These are phyloP conservation scores for Zelleria hepariella DNA, from an alignment of 2,888 invertebrate genomes.

Conservation along the genomic window DNA sequence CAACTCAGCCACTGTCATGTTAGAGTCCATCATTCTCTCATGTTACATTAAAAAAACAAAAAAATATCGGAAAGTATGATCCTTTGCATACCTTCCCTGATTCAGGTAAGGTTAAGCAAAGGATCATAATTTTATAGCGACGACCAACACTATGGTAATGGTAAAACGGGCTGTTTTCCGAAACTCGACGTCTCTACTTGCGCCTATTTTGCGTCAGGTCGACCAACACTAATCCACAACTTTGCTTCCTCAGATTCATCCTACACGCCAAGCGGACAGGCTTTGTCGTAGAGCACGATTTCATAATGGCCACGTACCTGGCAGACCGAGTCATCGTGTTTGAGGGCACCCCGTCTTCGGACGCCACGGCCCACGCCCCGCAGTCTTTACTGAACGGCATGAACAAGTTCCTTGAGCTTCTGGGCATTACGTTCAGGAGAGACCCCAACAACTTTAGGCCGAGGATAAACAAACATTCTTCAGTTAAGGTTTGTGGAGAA, in stretches of 20 bases:
- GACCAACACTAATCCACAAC: neutral
- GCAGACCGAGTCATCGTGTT: constrained; percentile 99
- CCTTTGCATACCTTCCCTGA: too few species aligned
- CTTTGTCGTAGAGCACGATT: constrained; percentile 99
- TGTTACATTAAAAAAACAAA: too few species aligned
- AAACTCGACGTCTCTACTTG: too few species aligned
- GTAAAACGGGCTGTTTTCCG: too few species aligned
- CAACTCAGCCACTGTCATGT: too few species aligned
- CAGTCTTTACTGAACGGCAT: constrained; percentile 96
- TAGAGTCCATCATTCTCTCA: too few species aligned
- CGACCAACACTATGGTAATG: too few species aligned
- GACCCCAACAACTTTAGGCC: constrained; percentile 99
- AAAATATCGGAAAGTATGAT: too few species aligned
- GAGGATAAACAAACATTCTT: constrained; percentile 96
- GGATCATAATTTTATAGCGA: too few species aligned
- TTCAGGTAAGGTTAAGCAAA: too few species aligned
- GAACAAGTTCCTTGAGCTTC: constrained; percentile 95
- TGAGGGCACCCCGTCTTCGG: constrained; percentile 92
- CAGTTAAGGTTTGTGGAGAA: constrained; percentile 82
- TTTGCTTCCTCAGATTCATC: constrained; percentile 79
- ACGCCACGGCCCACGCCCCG: constrained; percentile 92
- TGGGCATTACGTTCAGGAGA: constrained; percentile 97
- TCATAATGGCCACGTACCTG: constrained; percentile 99
- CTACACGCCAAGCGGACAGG: constrained; percentile 99
- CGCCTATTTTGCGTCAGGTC: too few species aligned